Percentiles rank a stretch among this genome's conserved stretches.
Conservation (phyloP, 2,113 vertebrate species). For the Erythrocercus mccallii region DNA sequence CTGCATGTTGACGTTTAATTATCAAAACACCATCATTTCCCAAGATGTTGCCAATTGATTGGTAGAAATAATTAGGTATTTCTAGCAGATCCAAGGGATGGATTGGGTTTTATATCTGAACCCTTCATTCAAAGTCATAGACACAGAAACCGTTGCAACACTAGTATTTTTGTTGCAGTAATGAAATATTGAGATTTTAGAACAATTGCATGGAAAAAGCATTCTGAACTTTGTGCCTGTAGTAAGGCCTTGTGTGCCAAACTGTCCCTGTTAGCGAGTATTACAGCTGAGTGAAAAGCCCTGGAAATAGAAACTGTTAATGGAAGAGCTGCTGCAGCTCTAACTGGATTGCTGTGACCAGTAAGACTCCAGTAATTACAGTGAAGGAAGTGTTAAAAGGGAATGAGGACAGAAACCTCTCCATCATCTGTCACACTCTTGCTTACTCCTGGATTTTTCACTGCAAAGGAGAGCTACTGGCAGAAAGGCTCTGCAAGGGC, state of each 20-base stretch:
- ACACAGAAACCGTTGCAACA: not conserved
- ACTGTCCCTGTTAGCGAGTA: not conserved
- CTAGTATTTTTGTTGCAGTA: not conserved
- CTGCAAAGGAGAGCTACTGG: not conserved
- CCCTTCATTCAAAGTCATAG: not conserved
- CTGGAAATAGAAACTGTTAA: conserved; percentile 33
- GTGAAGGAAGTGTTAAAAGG: conserved; percentile 27
- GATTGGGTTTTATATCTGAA: not conserved
- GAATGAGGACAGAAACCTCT: not conserved
- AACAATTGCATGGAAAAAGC: not conserved
- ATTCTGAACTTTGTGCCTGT: not conserved
- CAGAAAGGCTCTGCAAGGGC: conserved; percentile 29
- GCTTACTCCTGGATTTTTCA: conserved; percentile 44
- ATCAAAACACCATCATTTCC: not conserved
- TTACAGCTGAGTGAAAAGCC: conserved; percentile 12
- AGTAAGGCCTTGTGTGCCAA: not conserved
- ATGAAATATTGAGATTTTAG: not conserved
- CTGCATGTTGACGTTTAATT: not conserved
- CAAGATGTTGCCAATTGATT: not conserved
- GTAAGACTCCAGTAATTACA: conserved; percentile 39
- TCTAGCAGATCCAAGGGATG: not conserved
- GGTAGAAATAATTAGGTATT: not conserved
- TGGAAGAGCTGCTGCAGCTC: conserved; percentile 23
- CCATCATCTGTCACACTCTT: conserved; percentile 1
- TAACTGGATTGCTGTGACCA: conserved; percentile 18